Evolutionary conservation across 2,113 vertebrate genomes (phyloP).

Genomic region (Vanacampus margaritifer): DNA sequence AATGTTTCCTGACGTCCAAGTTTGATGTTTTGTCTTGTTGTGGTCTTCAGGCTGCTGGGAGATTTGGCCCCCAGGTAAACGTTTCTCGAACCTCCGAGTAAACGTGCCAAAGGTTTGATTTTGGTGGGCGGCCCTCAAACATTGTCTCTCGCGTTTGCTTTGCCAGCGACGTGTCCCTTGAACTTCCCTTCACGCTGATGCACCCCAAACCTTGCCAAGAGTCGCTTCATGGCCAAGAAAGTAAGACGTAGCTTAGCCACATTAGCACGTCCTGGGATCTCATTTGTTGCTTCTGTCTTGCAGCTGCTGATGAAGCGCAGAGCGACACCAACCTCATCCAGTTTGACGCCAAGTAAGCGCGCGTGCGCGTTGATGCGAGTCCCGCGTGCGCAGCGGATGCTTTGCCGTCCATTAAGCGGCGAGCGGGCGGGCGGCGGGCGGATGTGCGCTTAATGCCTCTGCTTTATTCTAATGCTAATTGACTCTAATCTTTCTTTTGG

Average conservation of each 20-base stretch:
- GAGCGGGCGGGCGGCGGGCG: no score
- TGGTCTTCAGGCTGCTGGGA: conserved; percentile 79
- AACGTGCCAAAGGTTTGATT: no score
- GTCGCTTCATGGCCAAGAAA: conserved; percentile 78
- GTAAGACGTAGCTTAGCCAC: conserved; percentile 21
- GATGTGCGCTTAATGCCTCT: not conserved
- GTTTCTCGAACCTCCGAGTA: no score
- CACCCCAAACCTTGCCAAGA: conserved; percentile 91
- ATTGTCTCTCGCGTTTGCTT: conserved; percentile 7
- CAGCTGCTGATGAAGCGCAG: conserved; percentile 85
- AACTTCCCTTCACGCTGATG: conserved; percentile 94
- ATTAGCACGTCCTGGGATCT: not conserved
- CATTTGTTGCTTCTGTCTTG: conserved; percentile 21
- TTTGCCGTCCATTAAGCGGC: no score
- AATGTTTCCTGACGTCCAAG: no score
- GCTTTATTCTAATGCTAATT: no score
- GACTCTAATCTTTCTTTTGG: no score
- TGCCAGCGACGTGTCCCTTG: conserved; percentile 87
- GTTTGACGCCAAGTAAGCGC: conserved; percentile 92
- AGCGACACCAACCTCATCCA: conserved; percentile 94
- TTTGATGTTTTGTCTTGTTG: not conserved
- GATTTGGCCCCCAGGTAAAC: conserved; percentile 95
- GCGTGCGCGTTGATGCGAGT: not conserved
- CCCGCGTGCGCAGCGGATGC: no score
- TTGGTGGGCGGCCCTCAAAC: no score